These are phyloP conservation scores for Diglossa brunneiventris DNA, from an alignment of 2,113 vertebrate genomes.

Conservation along the genomic window DNA sequence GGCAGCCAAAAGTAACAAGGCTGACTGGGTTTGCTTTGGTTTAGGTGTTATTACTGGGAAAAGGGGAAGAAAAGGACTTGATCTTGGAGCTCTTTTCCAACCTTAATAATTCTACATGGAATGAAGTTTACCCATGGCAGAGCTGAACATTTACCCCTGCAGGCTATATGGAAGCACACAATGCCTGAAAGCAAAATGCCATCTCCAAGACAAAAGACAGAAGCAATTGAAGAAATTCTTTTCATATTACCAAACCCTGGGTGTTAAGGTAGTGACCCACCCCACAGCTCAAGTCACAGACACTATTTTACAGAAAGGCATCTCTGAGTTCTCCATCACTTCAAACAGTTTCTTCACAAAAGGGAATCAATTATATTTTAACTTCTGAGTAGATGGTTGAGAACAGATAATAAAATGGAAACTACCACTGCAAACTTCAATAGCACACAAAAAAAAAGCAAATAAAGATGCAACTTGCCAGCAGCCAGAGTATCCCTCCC, in stretches of 20 bases:
- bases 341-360: background rate
- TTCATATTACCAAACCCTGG: background rate
- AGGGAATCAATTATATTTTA: background rate
- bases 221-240: background rate
- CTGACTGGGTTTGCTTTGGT: background rate
- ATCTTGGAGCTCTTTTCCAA: background rate
- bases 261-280: background rate
- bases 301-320: background rate
- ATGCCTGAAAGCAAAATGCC: background rate
- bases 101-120: background rate
- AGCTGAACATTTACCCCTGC: rapidly evolving
- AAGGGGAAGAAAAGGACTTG: background rate
- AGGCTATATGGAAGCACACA: background rate
- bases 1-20: background rate
- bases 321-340: background rate
- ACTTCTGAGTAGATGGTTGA: background rate
- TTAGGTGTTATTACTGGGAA: background rate
- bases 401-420: background rate
- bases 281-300: background rate
- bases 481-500: background rate
- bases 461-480: background rate
- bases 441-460: background rate
- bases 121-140: background rate
- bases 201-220: background rate
- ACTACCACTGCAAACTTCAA: background rate